Percentiles rank a stretch among this genome's conserved stretches.
Evolutionary conservation across 2,113 vertebrate genomes (phyloP).

Genomic region (Burhinus oedicnemus): DNA sequence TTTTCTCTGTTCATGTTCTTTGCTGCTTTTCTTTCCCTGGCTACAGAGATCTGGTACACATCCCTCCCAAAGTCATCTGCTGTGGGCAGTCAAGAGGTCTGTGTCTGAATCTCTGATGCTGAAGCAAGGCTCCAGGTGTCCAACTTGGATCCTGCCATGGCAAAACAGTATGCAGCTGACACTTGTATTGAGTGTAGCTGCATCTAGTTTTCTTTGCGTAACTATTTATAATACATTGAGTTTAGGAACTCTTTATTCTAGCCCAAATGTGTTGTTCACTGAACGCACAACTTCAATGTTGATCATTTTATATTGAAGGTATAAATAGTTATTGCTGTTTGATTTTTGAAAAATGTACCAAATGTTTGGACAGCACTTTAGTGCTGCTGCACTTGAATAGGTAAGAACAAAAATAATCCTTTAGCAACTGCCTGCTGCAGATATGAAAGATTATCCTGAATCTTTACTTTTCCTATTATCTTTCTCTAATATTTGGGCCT

Average conservation of each 20-base stretch:
- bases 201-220: neutral
- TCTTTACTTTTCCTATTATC: neutral
- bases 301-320: neutral
- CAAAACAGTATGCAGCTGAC: neutral
- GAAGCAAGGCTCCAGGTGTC: neutral
- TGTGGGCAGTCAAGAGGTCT: neutral
- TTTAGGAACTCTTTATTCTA: neutral
- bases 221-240: neutral
- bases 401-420: neutral
- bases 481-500: neutral
- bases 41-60: neutral
- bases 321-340: neutral
- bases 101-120: neutral
- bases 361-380: neutral
- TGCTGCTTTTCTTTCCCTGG: neutral
- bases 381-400: neutral
- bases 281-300: neutral
- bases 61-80: neutral
- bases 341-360: neutral
- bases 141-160: neutral
- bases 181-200: neutral
- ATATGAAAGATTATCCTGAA: neutral
- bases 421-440: neutral
- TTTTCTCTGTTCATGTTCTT: neutral
- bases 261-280: neutral